Evolutionary conservation across 53 echinoderm and acorn worm genomes (phyloP).

Genomic region (Apostichopus leukothele): DNA sequence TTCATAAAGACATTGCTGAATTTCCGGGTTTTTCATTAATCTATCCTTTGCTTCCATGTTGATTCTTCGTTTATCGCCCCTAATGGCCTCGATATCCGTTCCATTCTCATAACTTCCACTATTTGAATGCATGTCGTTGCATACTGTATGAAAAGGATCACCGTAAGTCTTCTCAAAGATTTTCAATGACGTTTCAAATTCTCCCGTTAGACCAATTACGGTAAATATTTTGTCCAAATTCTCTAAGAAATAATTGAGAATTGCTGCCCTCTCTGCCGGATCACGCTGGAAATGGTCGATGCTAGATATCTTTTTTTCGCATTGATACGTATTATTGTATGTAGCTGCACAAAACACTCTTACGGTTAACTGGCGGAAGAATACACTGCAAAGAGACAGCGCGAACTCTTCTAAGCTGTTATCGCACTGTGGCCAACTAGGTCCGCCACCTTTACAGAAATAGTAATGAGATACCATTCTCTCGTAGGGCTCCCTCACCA

Average conservation of each 20-base stretch:
- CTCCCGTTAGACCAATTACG: constrained; percentile 1
- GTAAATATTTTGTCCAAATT: constrained; percentile 33
- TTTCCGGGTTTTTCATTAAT: constrained; percentile 12
- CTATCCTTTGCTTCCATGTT: constrained; percentile 12
- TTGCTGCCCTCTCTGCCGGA: background rate
- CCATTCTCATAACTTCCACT: background rate
- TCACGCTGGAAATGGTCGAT: background rate
- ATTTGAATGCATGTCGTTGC: background rate
- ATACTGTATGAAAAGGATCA: constrained; percentile 5
- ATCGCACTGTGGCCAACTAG: constrained; percentile 21
- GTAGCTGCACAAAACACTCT: background rate
- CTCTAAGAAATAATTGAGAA: background rate
- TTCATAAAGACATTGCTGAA: constrained; percentile 17
- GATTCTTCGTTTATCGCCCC: background rate
- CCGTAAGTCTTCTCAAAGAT: constrained; percentile 10
- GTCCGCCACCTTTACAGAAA: constrained; percentile 17
- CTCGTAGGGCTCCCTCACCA: constrained; percentile 22
- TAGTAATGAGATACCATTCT: constrained; percentile 13
- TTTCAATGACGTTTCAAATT: constrained; percentile 23
- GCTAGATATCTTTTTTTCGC: background rate
- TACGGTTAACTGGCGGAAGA: constrained; percentile 25
- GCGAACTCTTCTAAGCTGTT: constrained; percentile 33
- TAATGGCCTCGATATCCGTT: background rate
- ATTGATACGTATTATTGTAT: background rate
- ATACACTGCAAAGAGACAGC: constrained; percentile 17